Base-by-base conservation (phyloP, 2,888 invertebrate species). In the Drosophila colorata region DNA sequence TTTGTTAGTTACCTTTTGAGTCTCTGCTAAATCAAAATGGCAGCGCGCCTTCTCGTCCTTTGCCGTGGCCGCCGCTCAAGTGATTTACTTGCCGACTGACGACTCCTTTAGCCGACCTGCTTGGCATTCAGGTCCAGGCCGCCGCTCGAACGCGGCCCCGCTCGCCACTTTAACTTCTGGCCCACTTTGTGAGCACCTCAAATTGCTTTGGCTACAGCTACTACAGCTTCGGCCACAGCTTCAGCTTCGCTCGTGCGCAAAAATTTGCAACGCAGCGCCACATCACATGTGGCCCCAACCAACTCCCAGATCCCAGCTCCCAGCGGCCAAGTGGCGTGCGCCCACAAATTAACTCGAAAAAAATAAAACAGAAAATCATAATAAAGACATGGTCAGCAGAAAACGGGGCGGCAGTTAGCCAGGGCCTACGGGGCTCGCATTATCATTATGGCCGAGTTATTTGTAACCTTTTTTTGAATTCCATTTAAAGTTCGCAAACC, bases 1-100 rank as follows among this genome's bases (percentile, higher is more conserved):
- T 87, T 87, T 87, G 82, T 88, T 83, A 83, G 82, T 88, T 88
- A 83, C 88, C 83, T 84, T 88, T 85, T 85, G 74, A 73, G 87
- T 83, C 82, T 70, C 80, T 74, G 87, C 71, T 87, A 84, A 84
- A 84, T 84, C 89, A 87, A 84, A 89, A 85, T 84, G 83, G 83
- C 83, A 89, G 78, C 74, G 58, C 69, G 40, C 16, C 3, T n/a
- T 5, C 8, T 5, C 8, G n/a, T 38, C 8, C 23, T 14, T 33
- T 41, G 56, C 40, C 31, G 60, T 52, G 35, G 68, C 51, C 56
- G 58, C 66, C 74, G 80, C 87, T 84, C 86, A 85, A 89, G 83
- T 84, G 83, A 84, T 84, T 84, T 84, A 84, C 71, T 88, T 86
- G 80, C 84, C 58, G 56, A 57, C 71, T 80, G 58, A 60, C 74